phyloP scores from a whole-genome alignment of 2,113 vertebrate species.

The Phaetusa simplex region DNA sequence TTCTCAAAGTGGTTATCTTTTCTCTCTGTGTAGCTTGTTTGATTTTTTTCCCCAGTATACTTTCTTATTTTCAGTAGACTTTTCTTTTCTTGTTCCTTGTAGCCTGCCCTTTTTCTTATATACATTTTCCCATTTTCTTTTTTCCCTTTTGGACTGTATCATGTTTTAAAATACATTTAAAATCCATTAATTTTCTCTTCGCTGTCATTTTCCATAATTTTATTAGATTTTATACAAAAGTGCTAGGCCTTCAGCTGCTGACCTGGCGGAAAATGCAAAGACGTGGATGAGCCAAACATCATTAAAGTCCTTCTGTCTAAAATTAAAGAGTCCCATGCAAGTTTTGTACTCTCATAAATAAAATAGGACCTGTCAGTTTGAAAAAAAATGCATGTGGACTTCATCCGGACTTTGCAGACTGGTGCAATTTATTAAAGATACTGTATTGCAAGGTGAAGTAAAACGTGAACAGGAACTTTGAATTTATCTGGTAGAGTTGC shows the following conservation, averaged over 20 bases:
- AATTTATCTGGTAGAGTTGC: not conserved
- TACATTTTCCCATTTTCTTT: not conserved
- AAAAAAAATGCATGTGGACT: not conserved
- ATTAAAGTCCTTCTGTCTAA: slow-evolving; percentile 37
- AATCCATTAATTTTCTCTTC: slow-evolving; percentile 45
- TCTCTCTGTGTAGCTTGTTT: not conserved
- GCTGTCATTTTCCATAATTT: slow-evolving; percentile 55
- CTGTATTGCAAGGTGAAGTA: not conserved
- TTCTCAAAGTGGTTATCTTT: not conserved
- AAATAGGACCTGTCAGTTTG: slow-evolving; percentile 25
- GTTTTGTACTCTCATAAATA: slow-evolving; percentile 59
- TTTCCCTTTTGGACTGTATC: not conserved
- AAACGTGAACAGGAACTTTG: not conserved
- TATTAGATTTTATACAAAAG: slow-evolving; percentile 50
- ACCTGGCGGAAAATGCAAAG: slow-evolving; percentile 30
- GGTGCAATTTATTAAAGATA: slow-evolving; percentile 19
- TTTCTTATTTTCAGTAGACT: not conserved
- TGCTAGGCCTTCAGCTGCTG: slow-evolving; percentile 43
- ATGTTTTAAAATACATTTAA: slow-evolving; percentile 43
- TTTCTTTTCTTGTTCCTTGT: not conserved
- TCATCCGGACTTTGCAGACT: not conserved
- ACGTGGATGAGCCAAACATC: slow-evolving; percentile 33
- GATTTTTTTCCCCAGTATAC: not conserved
- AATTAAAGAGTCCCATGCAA: slow-evolving; percentile 42
- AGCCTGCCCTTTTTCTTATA: not conserved